A percentile compares a stretch with the other conserved stretches of the same genome.
Conservation (phyloP, 1,140 invertebrate species). For the Fopius arisanus region DNA sequence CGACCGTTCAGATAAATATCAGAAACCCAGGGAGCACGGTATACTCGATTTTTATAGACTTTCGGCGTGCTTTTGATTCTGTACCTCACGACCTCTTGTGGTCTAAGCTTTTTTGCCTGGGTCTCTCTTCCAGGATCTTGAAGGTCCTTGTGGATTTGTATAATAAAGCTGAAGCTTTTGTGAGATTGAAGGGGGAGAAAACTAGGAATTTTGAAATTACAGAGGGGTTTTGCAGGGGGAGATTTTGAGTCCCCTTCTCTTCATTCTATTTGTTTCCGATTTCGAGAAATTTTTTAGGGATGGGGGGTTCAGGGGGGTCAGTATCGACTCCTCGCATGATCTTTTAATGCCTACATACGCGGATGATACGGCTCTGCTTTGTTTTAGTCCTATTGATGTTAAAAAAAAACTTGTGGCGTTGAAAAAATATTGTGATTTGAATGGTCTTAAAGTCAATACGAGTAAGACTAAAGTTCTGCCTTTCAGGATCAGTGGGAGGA, state of each 20-base stretch:
- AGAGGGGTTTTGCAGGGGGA: too few relatives aligned
- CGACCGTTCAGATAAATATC: neutral
- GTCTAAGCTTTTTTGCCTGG: too few relatives aligned
- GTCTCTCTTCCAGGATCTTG: too few relatives aligned
- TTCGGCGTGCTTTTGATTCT: too few relatives aligned
- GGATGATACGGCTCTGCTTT: constrained; percentile 5
- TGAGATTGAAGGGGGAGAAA: too few relatives aligned
- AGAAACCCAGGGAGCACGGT: too few relatives aligned
- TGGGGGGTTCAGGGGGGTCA: neutral
- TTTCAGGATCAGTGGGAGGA: neutral
- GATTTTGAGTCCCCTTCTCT: neutral
- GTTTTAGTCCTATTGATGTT: neutral
- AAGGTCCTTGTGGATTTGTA: too few relatives aligned
- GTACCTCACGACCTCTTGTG: too few relatives aligned
- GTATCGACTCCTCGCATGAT: neutral
- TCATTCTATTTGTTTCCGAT: constrained; percentile 3
- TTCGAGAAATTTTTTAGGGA: neutral
- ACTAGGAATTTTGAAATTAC: too few relatives aligned
- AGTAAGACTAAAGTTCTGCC: constrained; percentile 9
- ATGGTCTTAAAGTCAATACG: constrained; percentile 8
- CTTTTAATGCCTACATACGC: constrained; percentile 7
- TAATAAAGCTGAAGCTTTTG: too few relatives aligned
- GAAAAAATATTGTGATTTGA: neutral
- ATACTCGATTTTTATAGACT: too few relatives aligned
- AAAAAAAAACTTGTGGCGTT: neutral